Evolutionary conservation across 2,797 vertebrate species (phyloP).

Genomic region (Merluccius polli): DNA sequence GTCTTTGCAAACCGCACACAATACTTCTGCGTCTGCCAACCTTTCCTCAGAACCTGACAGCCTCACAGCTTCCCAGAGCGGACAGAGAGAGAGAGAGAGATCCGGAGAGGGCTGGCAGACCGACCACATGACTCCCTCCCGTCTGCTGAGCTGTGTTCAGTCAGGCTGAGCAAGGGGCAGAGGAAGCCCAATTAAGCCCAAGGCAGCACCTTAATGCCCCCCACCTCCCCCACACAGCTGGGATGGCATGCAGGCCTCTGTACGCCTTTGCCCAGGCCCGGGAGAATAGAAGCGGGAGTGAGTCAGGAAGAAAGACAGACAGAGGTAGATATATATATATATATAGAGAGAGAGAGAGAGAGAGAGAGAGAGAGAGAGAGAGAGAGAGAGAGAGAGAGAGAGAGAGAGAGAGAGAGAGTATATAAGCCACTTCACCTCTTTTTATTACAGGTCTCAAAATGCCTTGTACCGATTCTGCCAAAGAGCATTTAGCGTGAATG

Average conservation of each 20-base stretch:
- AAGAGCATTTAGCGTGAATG: no score
- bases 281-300: not conserved
- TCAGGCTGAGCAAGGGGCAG: constrained; percentile 48
- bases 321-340: not conserved
- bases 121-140: constrained; percentile 41
- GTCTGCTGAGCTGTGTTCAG: constrained; percentile 48
- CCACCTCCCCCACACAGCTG: constrained; percentile 26
- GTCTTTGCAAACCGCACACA: constrained; percentile 13
- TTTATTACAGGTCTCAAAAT: no score
- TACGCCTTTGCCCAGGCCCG: not conserved
- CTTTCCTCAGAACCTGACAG: constrained; percentile 18
- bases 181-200: constrained; percentile 52
- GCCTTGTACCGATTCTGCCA: not conserved
- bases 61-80: constrained; percentile 6
- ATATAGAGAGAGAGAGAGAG: not conserved
- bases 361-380: not conserved
- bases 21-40: constrained; percentile 18
- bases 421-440: no score
- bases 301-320: not conserved
- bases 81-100: constrained; percentile 21
- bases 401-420: no score
- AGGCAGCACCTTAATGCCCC: constrained; percentile 40
- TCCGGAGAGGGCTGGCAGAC: constrained; percentile 38
- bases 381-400: no score
- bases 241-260: not conserved